phyloP scores from a whole-genome alignment of 2,888 invertebrate species.

The Erebia palarica region DNA sequence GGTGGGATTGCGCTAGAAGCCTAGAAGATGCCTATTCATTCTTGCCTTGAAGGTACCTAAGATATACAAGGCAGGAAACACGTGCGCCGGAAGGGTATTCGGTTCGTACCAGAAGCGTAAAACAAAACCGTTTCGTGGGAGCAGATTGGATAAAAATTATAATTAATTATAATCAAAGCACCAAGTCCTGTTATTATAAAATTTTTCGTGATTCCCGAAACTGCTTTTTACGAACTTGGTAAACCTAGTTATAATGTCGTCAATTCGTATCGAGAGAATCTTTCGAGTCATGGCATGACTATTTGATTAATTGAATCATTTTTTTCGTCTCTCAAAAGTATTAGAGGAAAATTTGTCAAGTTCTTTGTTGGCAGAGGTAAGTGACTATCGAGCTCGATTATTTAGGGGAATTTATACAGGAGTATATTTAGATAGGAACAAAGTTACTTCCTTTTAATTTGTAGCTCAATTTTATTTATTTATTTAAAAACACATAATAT shows the following conservation, averaged over 20 bases:
- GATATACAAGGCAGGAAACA: no score
- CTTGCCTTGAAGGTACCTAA: no score
- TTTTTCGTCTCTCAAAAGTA: constrained; percentile 59
- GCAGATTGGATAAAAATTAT: no score
- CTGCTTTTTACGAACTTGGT: not conserved
- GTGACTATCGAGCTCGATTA: constrained; percentile 22
- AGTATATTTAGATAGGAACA: constrained; percentile 18
- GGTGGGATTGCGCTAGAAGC: no score
- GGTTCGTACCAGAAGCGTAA: no score
- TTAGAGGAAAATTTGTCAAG: constrained; percentile 50
- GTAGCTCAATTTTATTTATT: not conserved
- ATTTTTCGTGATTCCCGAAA: not conserved
- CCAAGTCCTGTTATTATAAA: no score
- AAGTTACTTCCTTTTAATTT: not conserved
- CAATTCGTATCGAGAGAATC: constrained; percentile 69
- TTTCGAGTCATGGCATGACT: constrained; percentile 75
- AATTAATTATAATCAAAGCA: no score
- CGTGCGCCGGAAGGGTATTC: no score
- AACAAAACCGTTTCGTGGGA: no score
- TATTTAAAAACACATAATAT: not conserved
- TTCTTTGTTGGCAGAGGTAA: constrained; percentile 26
- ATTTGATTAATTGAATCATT: constrained; percentile 80
- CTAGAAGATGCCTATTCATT: no score
- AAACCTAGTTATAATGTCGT: constrained; percentile 66
- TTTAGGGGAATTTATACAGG: constrained; percentile 23